phyloP scores from a whole-genome alignment of 2,797 vertebrate species.

The Sebastes glaucus region DNA sequence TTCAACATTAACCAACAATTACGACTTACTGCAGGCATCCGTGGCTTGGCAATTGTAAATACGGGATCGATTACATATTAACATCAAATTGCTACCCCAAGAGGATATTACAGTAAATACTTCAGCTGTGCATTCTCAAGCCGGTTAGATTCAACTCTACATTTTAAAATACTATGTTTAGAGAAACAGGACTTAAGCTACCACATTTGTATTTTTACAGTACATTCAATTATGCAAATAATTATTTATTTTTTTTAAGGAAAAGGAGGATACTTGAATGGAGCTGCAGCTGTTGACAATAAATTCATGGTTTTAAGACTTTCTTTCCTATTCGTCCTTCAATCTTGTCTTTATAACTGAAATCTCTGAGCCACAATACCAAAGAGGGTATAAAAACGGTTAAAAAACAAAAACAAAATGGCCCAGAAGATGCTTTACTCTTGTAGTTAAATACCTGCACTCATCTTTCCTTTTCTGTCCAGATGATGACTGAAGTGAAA shows the following conservation, averaged over 20 bases:
- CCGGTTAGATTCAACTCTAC: slow-evolving; percentile 35
- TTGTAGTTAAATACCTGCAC: slow-evolving; percentile 5
- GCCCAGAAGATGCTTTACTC: not conserved
- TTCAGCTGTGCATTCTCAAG: slow-evolving; percentile 50
- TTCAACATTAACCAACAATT: slow-evolving; percentile 22
- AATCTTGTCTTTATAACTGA: slow-evolving; percentile 21
- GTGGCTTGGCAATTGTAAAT: slow-evolving; percentile 34
- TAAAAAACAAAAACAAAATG: not conserved
- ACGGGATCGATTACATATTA: slow-evolving; percentile 30
- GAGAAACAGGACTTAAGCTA: slow-evolving; percentile 26
- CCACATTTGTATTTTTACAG: slow-evolving; percentile 29
- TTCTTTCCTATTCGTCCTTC: slow-evolving; percentile 8
- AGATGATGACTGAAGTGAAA: not conserved
- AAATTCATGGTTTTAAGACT: not conserved
- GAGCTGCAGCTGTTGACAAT: not conserved
- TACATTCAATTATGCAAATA: slow-evolving; percentile 36
- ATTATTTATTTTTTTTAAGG: not conserved
- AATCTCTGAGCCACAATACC: not conserved
- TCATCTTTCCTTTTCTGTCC: not conserved
- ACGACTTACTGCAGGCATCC: slow-evolving; percentile 22
- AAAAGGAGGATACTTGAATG: not conserved
- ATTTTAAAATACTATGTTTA: slow-evolving; percentile 29
- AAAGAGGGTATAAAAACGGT: not conserved
- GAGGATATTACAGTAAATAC: slow-evolving; percentile 37
- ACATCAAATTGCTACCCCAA: slow-evolving; percentile 20